Evolutionary conservation across 2,113 vertebrate genomes (phyloP), one percentile per base, ranked within the genome.

Genomic region (Cavia porcellus): DNA sequence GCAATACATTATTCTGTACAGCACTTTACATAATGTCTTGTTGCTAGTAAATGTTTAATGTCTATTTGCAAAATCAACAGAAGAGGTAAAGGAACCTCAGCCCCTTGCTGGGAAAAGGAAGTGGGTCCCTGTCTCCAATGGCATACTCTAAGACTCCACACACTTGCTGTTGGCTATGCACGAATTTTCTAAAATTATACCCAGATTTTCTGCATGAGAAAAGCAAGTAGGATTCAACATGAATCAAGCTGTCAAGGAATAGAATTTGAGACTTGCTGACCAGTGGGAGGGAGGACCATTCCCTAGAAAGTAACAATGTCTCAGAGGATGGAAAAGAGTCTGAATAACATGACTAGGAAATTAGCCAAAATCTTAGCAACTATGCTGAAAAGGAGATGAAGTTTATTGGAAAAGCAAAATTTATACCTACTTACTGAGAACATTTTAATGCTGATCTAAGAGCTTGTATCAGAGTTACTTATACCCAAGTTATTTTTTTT

Each of bases 181-280:
- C 7, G 15, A 80, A 45, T 74, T 68, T 90, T 83, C 75, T 66
- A 89, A 28, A 45, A 19, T 47, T 84, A 83, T 17, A 22, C 20
- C 25, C 50, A 30, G 59, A 64, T 82, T 25, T 32, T 86, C 80
- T 72, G 24, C 84, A 38, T 47, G 32, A 92, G 50, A 35, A 30
- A 70, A 80, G 52, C 35, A 75, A 8, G n/a, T 52, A 86, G 75
- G 47, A 55, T 22, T 85, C 81, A 66, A 25, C 85, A 35, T 50
- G 28, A 93, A 61, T 38, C 38, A 68, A 80, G 72, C 35, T 32
- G 55, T 77, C 55, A 5, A 81, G 38, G 61, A 57, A 59, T 15
- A 94, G 57, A 94, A 66, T 74, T 22, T n/a, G 81, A 88, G 80
- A 66, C 81, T 38, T 30, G 47, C 38, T n/a, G 82, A 38, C 72